Evolutionary conservation across 2,113 vertebrate species (phyloP), one percentile per base, ranked within the genome.

Genomic region (Bubo scandiacus): DNA sequence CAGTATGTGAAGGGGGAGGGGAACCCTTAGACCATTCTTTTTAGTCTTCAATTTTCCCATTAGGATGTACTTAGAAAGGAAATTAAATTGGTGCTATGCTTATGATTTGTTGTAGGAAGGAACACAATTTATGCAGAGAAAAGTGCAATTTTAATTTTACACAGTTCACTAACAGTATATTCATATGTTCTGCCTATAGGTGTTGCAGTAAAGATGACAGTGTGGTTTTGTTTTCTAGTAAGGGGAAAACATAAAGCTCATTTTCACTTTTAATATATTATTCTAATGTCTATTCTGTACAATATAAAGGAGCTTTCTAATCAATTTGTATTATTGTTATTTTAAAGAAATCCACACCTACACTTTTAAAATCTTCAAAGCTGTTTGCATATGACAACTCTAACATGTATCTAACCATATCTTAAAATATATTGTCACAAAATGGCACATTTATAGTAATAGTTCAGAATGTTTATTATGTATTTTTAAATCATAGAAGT

Each of bases 131-230:
- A 78, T 49, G 85, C 62, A 88, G 88, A 63, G 42, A 94, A 96
- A 97, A 97, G 85, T 90, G 59, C 42, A 81, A 88, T 87, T 96
- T 95, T 96, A 96, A 97, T 97, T 97, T 97, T 94, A 62, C n/a
- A 54, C 15, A 87, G 92, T 96, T 94, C 96, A 92, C 52, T 97
- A 97, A 88, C 73, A 85, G 66, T 19, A 63, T 65, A 81, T 91
- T 91, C 54, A 45, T 95, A 81, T 84, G 65, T 93, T 97, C 80
- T 97, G 71, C 82, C 81, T 92, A 90, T 86, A 94, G 45, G 54
- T 92, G 34, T 36, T 92, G 57, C 52, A 88, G 21, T 92, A 96
- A 95, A 88, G 51, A 91, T 81, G 82, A 88, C 62, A 63, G 8
- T 42, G 30, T 54, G 32, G 14, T 42, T 78, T 92, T 96, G 42